Evolutionary conservation across 2,888 invertebrate genomes (phyloP).

Genomic region (Patella ulyssiponensis): DNA sequence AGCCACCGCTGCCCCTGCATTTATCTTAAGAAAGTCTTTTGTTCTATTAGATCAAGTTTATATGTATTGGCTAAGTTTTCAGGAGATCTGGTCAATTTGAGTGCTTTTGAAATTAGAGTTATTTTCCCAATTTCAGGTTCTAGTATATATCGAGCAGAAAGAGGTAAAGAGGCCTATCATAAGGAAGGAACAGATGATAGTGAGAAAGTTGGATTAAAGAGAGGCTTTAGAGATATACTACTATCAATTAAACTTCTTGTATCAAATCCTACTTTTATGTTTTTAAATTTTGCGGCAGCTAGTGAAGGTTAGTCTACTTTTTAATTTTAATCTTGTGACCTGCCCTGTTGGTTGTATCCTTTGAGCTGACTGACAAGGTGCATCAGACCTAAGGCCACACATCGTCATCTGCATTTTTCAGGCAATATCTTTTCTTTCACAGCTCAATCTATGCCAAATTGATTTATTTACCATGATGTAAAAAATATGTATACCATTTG

Average conservation of each 20-base stretch:
- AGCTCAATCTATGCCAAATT: no score
- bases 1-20: no score
- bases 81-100: neutral
- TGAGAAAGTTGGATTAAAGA: conserved; percentile 11
- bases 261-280: conserved; percentile 69
- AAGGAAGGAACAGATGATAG: conserved; percentile 12
- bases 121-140: conserved; percentile 58
- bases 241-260: conserved; percentile 61
- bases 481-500: neutral
- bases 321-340: no score
- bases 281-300: conserved; percentile 69
- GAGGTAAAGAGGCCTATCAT: conserved; percentile 57
- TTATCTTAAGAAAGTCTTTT: neutral
- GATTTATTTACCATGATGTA: no score
- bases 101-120: neutral
- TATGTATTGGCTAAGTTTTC: neutral
- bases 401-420: no score
- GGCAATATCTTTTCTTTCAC: no score
- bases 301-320: conserved; percentile 75
- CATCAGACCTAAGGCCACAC: no score
- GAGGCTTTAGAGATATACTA: conserved; percentile 54
- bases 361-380: no score
- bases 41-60: neutral
- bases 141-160: conserved; percentile 59
- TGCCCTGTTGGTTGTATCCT: no score